Base-by-base conservation (phyloP, 2,113 vertebrate genomes). In the Chlamydotis undulata region DNA sequence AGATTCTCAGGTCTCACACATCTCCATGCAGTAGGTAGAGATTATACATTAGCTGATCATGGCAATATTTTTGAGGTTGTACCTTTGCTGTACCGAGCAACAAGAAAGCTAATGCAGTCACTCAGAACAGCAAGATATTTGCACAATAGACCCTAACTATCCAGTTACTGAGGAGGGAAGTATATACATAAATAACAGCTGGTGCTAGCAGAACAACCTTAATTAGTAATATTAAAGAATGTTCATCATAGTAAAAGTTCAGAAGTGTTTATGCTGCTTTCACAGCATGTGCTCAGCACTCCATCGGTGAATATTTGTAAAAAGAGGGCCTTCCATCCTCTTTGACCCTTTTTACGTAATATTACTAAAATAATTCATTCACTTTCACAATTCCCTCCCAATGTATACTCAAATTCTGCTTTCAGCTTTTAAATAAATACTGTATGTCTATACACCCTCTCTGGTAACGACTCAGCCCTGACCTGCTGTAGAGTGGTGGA, bases 161-260 rank as follows among this genome's bases (percentile, higher is more conserved):
- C 60, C 4, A 0, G 53, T 60, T 53, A 77, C 86, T 91, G 70
- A 90, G 93, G 83, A 92, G 84, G 49, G 70, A 86, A 89, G 37
- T 78, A 37, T 61, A 50, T 95, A 92, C 53, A 92, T 88, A 97
- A 94, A 91, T 97, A 97, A 93, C 95, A 95, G 63, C 95, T 96
- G 92, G 39, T 83, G 39, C 60, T 74, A 74, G 35, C 74, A 95
- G 94, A 91, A 67, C 79, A 95, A 92, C 77, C 89, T 95, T 86
- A 63, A 78, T 83, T 84, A 76, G 29, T 37, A 71, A 65, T 53
- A 73, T 53, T 84, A 73, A 68, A 88, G 26, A 26, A 2, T 52
- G 18, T 21, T 75, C 13, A 18, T 85, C 43, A 39, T 33, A 49
- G 37, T 56, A 74, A 86, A 75, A 16, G 7, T 69, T 89, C 28